These are phyloP conservation scores for Spodoptera littoralis DNA, from an alignment of 2,888 invertebrate species.

Conservation along the genomic window DNA sequence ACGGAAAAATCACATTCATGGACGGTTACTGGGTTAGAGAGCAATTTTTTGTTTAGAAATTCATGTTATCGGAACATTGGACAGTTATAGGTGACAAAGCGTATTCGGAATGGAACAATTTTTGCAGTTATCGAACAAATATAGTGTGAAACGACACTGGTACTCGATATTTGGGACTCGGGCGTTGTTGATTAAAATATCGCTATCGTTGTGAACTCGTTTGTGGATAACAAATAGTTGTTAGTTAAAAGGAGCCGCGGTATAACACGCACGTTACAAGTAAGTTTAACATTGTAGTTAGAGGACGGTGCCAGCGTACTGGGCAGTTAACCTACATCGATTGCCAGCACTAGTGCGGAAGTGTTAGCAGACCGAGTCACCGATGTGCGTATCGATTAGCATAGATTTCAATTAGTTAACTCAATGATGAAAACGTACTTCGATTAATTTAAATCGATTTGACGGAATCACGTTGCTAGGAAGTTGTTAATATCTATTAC, in stretches of 20 bases:
- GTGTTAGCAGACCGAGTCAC: conserved; percentile 57
- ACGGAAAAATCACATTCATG: conserved; percentile 34
- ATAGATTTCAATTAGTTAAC: conserved; percentile 43
- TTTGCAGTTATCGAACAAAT: conserved; percentile 15
- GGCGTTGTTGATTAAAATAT: conserved; percentile 29
- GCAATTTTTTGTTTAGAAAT: conserved; percentile 29
- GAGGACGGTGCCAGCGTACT: conserved; percentile 64
- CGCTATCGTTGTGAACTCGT: conserved; percentile 24
- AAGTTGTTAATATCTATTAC: conserved; percentile 12
- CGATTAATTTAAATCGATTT: conserved; percentile 13
- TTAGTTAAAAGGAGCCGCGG: conserved; percentile 20
- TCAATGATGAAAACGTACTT: conserved; percentile 15
- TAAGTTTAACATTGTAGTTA: conserved; percentile 57
- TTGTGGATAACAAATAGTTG: conserved; percentile 27
- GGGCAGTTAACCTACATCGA: conserved; percentile 76
- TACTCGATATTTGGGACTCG: background rate
- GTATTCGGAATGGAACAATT: conserved; percentile 22
- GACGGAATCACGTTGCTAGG: conserved; percentile 18
- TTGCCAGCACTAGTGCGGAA: conserved; percentile 75
- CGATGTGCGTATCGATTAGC: conserved; percentile 54
- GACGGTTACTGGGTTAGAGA: conserved; percentile 25
- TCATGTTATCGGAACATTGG: conserved; percentile 16
- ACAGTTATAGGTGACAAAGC: conserved; percentile 28
- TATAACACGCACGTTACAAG: conserved; percentile 29
- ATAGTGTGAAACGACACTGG: conserved; percentile 15